Conservation (phyloP, 2,797 vertebrate genomes). For the Gallinago stenura region DNA sequence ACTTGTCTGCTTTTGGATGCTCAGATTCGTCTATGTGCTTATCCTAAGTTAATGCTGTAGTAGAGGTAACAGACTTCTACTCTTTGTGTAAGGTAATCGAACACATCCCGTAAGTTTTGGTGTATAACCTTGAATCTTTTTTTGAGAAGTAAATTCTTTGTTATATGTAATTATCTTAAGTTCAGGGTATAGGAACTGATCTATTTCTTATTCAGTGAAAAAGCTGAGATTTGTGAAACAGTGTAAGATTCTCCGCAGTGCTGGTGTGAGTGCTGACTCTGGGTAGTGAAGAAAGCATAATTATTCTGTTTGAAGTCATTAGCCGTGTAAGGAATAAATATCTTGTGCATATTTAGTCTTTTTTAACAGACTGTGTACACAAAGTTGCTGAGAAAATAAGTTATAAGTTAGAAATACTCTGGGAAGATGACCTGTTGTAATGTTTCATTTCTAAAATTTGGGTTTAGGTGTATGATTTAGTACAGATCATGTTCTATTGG, state of each 20-base stretch:
- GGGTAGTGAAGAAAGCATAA: not conserved
- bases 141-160: not conserved
- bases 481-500: not conserved
- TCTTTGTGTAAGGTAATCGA: not conserved
- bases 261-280: not conserved
- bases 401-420: not conserved
- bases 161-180: not conserved
- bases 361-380: not conserved
- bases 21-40: not conserved
- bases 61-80: not conserved
- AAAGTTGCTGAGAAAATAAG: not conserved
- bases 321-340: not conserved
- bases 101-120: not conserved
- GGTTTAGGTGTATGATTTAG: not conserved
- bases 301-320: not conserved
- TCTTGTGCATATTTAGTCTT: not conserved
- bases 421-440: not conserved
- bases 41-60: not conserved
- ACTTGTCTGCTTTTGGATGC: not conserved
- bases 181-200: rapidly evolving
- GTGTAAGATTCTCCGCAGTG: not conserved
- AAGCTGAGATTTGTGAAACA: not conserved
- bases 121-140: not conserved
- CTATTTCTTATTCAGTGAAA: not conserved
- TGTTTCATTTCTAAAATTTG: not conserved